Evolutionary conservation across 2,113 vertebrate genomes (phyloP), one percentile per base, ranked within the genome.

Genomic region (Polypterus bichir): DNA sequence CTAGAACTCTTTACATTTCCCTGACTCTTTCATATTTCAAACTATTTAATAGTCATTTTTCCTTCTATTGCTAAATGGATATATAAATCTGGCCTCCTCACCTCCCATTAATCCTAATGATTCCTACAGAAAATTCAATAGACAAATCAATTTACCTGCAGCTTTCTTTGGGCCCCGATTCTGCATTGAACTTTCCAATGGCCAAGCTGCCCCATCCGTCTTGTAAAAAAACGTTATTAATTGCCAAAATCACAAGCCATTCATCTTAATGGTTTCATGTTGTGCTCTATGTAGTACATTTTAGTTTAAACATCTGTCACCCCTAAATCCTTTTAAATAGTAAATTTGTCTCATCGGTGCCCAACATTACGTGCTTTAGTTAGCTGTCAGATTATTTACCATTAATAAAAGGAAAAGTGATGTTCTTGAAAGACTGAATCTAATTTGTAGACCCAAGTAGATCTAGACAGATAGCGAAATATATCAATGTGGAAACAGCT

Each of bases 41-140:
- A 46, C 54, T 66, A 57, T 64, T 68, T 67, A 59, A 60, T 57
- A 59, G 69, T 69, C 72, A 72, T 74, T 69, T 74, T 65, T 58
- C 69, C 65, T 60, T 67, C 68, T 57, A 60, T 54, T 65, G 61
- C 63, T 64, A 66, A 74, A 66, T 49, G 59, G 67, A 54, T 65
- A 64, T 68, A 71, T 74, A 76, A 76, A 76, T 76, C 70, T 68
- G 67, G 10, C 46, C 46, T 59, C 66, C 57, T 57, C 63, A 60
- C 70, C 65, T 74, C 67, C 67, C 74, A 76, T 77, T 71, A 74
- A 73, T 74, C 71, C 69, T 70, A 76, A 74, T 71, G 71, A 69
- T 77, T 70, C 70, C 70, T 64, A 70, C 44, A 65, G 69, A 66
- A 72, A 72, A 69, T 67, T 62, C 66, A 66, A 73, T 64, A 70